These are phyloP conservation scores for Pantherophis vulpinus DNA, from an alignment of 2,797 vertebrate genomes.

Conservation along the genomic window DNA sequence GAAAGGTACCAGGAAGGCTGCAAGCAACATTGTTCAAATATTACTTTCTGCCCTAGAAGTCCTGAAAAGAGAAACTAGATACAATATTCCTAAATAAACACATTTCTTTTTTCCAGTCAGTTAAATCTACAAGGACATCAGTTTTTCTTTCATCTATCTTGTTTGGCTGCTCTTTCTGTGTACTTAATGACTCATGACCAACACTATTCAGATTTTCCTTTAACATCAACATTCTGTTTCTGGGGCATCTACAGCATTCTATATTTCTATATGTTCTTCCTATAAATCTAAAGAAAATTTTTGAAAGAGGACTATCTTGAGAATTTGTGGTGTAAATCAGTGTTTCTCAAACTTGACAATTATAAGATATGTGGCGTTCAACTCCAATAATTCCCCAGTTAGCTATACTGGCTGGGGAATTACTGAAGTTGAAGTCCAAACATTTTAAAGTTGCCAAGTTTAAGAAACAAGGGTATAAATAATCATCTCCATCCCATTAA, in stretches of 20 bases:
- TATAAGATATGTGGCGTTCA: background rate
- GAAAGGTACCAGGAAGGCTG: background rate
- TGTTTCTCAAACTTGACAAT: background rate
- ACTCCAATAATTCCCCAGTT: background rate
- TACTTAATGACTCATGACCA: too few relatives aligned
- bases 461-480: background rate
- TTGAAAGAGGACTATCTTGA: background rate
- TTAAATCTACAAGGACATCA: background rate
- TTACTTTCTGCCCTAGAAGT: background rate
- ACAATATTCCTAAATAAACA: background rate
- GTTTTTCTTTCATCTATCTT: background rate
- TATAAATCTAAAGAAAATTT: background rate
- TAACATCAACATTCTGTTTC: background rate
- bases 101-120: background rate
- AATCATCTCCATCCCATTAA: background rate
- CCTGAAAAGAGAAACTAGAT: background rate
- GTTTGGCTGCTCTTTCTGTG: background rate
- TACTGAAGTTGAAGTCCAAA: background rate
- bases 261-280: background rate
- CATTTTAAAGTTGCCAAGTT: background rate
- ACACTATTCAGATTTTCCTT: background rate
- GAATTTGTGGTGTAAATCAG: background rate
- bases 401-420: background rate
- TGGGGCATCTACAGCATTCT: background rate
- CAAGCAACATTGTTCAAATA: background rate